Percentiles rank a stretch among this genome's conserved stretches.
These are phyloP conservation scores for Nothocercus julius DNA, from an alignment of 2,113 vertebrate species.

Conservation along the genomic window DNA sequence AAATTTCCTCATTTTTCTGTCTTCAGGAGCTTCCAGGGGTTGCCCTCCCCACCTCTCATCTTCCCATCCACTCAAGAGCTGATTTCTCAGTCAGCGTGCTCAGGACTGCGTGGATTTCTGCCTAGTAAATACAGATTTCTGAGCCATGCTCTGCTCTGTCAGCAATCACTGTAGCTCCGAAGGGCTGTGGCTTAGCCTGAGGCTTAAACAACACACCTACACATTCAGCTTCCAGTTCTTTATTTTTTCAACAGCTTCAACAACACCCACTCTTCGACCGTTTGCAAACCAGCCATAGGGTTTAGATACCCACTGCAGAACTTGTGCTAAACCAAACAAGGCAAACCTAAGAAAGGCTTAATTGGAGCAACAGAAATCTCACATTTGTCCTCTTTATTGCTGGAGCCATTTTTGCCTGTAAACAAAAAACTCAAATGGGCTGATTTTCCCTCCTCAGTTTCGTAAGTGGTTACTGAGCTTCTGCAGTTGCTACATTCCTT, in stretches of 20 bases:
- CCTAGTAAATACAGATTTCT: conserved; percentile 20
- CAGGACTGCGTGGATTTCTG: conserved; percentile 29
- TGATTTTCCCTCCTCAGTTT: conserved; percentile 22
- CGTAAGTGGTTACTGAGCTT: conserved; percentile 67
- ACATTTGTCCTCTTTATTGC: conserved; percentile 38
- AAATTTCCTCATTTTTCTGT: conserved; percentile 1
- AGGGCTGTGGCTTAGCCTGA: neutral
- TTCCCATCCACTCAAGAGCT: neutral
- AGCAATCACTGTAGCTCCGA: conserved; percentile 43
- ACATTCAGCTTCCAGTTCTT: conserved; percentile 26
- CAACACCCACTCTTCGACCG: conserved; percentile 10
- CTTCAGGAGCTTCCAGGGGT: neutral
- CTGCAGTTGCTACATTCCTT: conserved; percentile 71
- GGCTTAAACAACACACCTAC: conserved; percentile 4
- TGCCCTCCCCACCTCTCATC: neutral
- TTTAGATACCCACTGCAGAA: conserved; percentile 42
- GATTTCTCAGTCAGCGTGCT: neutral
- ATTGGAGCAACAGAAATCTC: conserved; percentile 60
- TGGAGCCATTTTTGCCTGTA: conserved; percentile 48
- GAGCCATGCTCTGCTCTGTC: neutral
- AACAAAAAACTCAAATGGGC: conserved; percentile 49
- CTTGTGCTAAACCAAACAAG: conserved; percentile 63
- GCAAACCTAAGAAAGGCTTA: conserved; percentile 59
- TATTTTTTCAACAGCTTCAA: conserved; percentile 49
- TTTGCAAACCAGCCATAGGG: neutral